These are phyloP conservation scores for Urocitellus parryii DNA, from an alignment of 2,113 vertebrate species.

Conservation along the genomic window DNA sequence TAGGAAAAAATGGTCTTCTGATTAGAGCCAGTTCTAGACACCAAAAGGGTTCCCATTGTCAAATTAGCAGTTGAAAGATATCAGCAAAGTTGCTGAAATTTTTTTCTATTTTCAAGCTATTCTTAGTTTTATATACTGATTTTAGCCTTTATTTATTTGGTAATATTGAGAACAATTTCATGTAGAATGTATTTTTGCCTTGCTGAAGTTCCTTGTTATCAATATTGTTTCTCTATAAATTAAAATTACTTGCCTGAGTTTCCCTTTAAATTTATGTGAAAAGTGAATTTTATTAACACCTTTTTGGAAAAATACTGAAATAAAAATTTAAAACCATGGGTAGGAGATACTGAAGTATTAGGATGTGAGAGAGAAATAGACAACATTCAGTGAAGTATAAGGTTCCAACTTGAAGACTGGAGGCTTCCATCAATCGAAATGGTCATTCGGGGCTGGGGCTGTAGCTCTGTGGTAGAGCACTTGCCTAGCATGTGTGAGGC, in stretches of 20 bases:
- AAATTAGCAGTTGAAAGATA: neutral
- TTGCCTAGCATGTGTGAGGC: no score
- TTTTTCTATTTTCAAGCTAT: conserved; percentile 21
- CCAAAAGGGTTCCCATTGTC: neutral
- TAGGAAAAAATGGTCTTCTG: neutral
- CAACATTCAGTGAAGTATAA: neutral
- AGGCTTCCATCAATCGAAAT: conserved; percentile 1
- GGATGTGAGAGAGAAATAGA: neutral
- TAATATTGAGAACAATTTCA: neutral
- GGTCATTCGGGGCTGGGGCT: neutral
- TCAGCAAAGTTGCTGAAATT: neutral
- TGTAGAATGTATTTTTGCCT: neutral
- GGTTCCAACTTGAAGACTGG: neutral
- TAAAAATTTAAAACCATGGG: conserved; percentile 1
- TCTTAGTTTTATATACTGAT: conserved; percentile 31
- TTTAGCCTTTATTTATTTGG: conserved; percentile 28
- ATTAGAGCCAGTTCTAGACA: neutral
- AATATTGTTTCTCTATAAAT: conserved; percentile 21
- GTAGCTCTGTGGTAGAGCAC: no score
- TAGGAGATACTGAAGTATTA: conserved; percentile 38
- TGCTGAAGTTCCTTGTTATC: conserved; percentile 21
- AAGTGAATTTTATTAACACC: conserved; percentile 27
- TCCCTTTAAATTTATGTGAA: conserved; percentile 35
- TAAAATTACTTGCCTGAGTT: conserved; percentile 26
- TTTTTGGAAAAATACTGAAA: neutral